Conservation (phyloP, 2,888 invertebrate species). For the Synanthedon vespiformis region DNA sequence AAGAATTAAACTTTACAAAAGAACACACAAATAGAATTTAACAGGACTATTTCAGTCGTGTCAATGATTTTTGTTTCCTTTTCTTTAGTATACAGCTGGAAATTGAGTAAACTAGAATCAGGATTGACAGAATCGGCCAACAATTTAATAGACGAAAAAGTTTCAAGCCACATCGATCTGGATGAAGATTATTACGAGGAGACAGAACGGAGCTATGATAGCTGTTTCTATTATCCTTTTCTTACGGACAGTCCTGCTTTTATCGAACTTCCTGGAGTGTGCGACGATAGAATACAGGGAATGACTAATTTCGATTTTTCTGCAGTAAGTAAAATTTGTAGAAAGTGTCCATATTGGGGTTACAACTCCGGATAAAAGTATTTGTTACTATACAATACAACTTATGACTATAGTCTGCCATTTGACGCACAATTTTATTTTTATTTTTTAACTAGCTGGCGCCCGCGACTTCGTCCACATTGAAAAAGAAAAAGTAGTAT, state of each 20-base stretch:
- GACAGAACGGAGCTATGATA: constrained; percentile 6
- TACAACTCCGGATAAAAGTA: too few relatives aligned
- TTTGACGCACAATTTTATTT: too few relatives aligned
- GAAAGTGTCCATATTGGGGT: too few relatives aligned
- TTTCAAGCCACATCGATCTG: constrained; percentile 4
- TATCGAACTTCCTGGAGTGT: constrained; percentile 9
- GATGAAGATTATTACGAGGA: constrained; percentile 8
- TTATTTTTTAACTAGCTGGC: too few relatives aligned
- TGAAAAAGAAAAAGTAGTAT: too few relatives aligned
- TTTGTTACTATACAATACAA: too few relatives aligned
- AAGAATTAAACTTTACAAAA: too few relatives aligned
- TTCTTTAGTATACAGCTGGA: constrained; percentile 10
- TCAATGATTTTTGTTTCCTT: neutral
- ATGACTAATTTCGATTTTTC: constrained; percentile 6
- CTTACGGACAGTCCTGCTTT: constrained; percentile 3
- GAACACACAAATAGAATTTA: neutral
- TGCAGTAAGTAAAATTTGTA: constrained; percentile 3
- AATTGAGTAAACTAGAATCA: constrained; percentile 9
- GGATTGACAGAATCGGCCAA: constrained; percentile 6
- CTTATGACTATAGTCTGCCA: too few relatives aligned
- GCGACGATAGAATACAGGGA: constrained; percentile 7
- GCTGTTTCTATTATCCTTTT: constrained; percentile 11
- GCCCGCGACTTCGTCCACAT: too few relatives aligned
- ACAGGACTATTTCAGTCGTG: too few relatives aligned
- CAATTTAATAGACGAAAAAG: constrained; percentile 4